Base-by-base conservation (phyloP, 1,140 invertebrate species). In the Oreohelix idahoensis region DNA sequence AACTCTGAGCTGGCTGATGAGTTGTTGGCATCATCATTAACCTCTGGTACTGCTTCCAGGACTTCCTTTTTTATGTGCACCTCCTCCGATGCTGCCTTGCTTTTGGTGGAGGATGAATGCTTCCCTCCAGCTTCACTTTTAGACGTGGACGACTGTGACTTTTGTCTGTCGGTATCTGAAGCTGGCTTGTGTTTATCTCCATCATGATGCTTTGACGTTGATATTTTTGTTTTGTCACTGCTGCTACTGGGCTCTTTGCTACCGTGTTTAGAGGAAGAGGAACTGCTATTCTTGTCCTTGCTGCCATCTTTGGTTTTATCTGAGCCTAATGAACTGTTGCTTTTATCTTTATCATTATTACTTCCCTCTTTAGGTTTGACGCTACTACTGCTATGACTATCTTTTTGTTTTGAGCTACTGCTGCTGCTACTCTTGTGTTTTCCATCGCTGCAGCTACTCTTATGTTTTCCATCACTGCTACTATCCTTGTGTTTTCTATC, bases 361-460 rank as follows among this genome's bases (percentile, higher is more conserved):
- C 36, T 36, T 63, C 86, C 83, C 49, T 84, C 86, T 42, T 82
- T 83, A 66, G 81, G 76, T 74, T 89, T 88, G 49, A 78, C 69
- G 51, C 36, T 70, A n/a, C 75, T 79, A 23, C 83, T 84, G 81
- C 87, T 88, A 17, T 84, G 42, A 84, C 85, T 84, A n/a, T 84
- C 58, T 53, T 82, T 83, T 58, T 79, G 84, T 58, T 89, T 88
- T 63, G 78, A 69, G 38, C 75, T 79, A 26, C 81, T 84, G 39
- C 79, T 87, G 10, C 77, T 79, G 49, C 71, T 79, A 29, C 85
- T 74, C 45, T 85, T 87, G 29, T 71, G 66, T 42, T 82, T 83
- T 66, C 29, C 26, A 73, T 93, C 91, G 73, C 88, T 87, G 87
- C 88, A 94, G 86, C 94, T 95, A 13, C 94, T 91, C 45, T 82